These are phyloP conservation scores for Paramuricea clavata DNA, from an alignment of 92 coral and sea anemone species.

Conservation along the genomic window DNA sequence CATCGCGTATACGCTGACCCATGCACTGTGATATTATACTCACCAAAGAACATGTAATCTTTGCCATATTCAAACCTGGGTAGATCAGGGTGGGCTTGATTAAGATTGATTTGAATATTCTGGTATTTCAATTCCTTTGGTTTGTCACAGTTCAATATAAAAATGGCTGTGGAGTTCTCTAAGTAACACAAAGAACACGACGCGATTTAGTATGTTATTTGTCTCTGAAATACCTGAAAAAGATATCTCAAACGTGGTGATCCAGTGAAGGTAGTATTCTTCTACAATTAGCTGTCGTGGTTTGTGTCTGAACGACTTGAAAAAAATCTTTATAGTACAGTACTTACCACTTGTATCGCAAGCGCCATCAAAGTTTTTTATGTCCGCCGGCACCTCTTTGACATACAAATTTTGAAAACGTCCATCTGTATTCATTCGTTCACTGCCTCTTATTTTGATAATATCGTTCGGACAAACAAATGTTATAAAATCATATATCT, in stretches of 20 bases:
- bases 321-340: no score
- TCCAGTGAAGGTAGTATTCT: no score
- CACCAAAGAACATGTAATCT: constrained; percentile 40
- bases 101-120: background rate
- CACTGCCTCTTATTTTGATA: background rate
- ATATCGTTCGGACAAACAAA: constrained; percentile 15
- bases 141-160: background rate
- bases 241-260: no score
- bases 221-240: no score
- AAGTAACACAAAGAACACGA: background rate
- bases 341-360: constrained; percentile 33
- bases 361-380: background rate
- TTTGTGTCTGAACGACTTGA: no score
- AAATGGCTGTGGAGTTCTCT: background rate
- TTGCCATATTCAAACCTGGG: background rate
- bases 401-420: constrained; percentile 8
- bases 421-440: background rate
- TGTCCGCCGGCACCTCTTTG: constrained; percentile 16
- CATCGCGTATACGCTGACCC: no score
- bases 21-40: background rate
- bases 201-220: background rate
- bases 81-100: background rate
- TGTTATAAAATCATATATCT: background rate
- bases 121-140: background rate
- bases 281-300: no score